Evolutionary conservation across 2,113 vertebrate genomes (phyloP).

Genomic region (Ceratotherium simum): DNA sequence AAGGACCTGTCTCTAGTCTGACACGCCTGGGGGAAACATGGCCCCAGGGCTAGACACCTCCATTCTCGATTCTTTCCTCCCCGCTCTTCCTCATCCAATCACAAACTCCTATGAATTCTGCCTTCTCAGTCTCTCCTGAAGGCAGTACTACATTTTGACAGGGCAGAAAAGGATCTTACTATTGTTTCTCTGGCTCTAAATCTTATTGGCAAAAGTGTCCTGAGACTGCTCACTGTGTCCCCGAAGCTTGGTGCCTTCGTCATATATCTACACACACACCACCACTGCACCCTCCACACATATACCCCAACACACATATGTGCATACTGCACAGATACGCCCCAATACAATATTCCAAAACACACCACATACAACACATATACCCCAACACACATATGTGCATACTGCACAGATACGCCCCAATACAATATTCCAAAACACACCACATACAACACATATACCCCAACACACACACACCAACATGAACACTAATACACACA

Average conservation of each 20-base stretch:
- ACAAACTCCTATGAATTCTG: not conserved
- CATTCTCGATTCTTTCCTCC: not conserved
- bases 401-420: not conserved
- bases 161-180: not conserved
- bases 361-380: not conserved
- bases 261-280: not conserved
- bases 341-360: not conserved
- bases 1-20: not conserved
- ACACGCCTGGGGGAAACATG: not conserved
- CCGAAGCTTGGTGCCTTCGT: not conserved
- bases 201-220: not conserved
- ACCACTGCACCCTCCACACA: too few species aligned
- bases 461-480: not conserved
- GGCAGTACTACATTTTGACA: not conserved
- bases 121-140: not conserved
- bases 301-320: not conserved
- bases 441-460: not conserved
- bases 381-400: not conserved
- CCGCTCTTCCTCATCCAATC: not conserved
- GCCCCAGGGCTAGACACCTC: not conserved
- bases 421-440: not conserved
- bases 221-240: not conserved
- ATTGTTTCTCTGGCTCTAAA: not conserved
- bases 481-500: not conserved
- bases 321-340: not conserved